These are phyloP conservation scores for Riptortus pedestris DNA, from an alignment of 1,140 invertebrate genomes.

Conservation along the genomic window DNA sequence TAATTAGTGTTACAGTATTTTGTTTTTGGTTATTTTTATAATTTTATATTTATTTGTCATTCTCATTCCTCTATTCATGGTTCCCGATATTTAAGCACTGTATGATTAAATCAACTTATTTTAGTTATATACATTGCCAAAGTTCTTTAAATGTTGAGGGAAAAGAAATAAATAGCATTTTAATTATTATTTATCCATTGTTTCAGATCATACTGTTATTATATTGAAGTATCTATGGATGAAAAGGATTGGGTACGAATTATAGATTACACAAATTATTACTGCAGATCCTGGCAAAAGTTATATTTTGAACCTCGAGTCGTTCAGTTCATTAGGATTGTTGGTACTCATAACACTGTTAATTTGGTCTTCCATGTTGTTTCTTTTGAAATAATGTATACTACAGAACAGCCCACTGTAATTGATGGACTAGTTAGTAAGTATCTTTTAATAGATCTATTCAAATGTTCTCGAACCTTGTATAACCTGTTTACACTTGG, in stretches of 20 bases:
- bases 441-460: slow-evolving; percentile 23
- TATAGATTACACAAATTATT: slow-evolving; percentile 81
- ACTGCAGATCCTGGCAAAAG: slow-evolving; percentile 92
- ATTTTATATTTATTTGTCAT: too few relatives aligned
- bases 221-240: slow-evolving; percentile 91
- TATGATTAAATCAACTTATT: too few relatives aligned
- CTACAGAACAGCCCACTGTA: slow-evolving; percentile 59
- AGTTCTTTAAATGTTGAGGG: too few relatives aligned
- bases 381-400: slow-evolving; percentile 80
- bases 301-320: slow-evolving; percentile 85
- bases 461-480: too few relatives aligned
- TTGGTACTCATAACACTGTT: slow-evolving; percentile 90
- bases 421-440: slow-evolving; percentile 53
- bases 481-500: too few relatives aligned
- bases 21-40: too few relatives aligned
- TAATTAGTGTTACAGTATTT: too few relatives aligned
- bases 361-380: slow-evolving; percentile 94
- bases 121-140: too few relatives aligned
- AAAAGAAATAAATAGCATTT: too few relatives aligned
- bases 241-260: slow-evolving; percentile 88
- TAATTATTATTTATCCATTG: too few relatives aligned
- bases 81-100: too few relatives aligned
- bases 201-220: slow-evolving; percentile 86
- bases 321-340: slow-evolving; percentile 78
- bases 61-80: too few relatives aligned